Evolutionary conservation across 2,888 invertebrate genomes (phyloP).

Genomic region (Perizoma flavofasciatum): DNA sequence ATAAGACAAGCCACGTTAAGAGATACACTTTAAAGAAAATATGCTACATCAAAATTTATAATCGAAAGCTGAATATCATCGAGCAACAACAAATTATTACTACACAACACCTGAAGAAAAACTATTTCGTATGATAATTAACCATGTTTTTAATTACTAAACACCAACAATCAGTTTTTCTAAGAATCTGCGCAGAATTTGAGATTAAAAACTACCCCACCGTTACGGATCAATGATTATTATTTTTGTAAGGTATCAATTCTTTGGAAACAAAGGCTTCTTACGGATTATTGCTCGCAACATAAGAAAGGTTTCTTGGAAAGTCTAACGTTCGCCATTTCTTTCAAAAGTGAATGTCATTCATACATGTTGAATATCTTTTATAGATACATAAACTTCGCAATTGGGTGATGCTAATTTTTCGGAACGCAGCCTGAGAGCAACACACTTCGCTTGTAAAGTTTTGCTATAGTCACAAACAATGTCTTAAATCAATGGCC

Average conservation of each 20-base stretch:
- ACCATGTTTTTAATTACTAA: slow-evolving; percentile 35
- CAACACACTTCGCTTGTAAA: no score
- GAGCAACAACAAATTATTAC: slow-evolving; percentile 25
- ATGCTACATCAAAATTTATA: slow-evolving; percentile 45
- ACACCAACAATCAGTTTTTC: slow-evolving; percentile 33
- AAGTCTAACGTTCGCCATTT: slow-evolving; percentile 18
- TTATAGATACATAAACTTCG: no score
- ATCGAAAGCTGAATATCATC: slow-evolving; percentile 46
- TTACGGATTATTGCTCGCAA: slow-evolving; percentile 23
- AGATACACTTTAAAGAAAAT: slow-evolving; percentile 48
- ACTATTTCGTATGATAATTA: slow-evolving; percentile 35
- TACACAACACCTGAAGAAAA: slow-evolving; percentile 20
- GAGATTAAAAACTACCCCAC: slow-evolving; percentile 31
- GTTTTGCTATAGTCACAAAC: no score
- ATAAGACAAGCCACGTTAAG: slow-evolving; percentile 45
- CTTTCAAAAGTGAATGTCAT: slow-evolving; percentile 14
- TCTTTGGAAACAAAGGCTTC: slow-evolving; percentile 27
- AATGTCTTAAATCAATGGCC: no score
- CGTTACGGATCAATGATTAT: slow-evolving; percentile 26
- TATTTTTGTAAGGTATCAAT: slow-evolving; percentile 19
- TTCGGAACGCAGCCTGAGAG: no score
- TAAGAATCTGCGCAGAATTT: slow-evolving; percentile 39
- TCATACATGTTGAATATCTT: no score
- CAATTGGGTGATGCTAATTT: no score
- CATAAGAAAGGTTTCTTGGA: slow-evolving; percentile 19